A percentile compares a stretch with the other conserved stretches of the same genome.
Conservation (phyloP, 2,888 invertebrate genomes). For the Myopa testacea region DNA sequence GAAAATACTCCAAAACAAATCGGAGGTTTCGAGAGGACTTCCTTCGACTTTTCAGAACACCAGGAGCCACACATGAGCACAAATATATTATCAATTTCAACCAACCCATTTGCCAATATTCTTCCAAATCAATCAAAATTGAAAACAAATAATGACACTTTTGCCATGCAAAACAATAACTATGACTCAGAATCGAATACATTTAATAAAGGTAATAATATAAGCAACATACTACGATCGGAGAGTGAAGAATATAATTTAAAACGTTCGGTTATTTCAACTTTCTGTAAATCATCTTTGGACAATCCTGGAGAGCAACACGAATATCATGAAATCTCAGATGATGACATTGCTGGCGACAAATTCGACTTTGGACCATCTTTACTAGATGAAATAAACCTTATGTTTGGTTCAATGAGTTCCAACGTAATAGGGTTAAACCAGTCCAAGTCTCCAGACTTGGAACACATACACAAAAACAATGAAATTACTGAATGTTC, state of each 20-base stretch:
- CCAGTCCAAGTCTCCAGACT: slow-evolving; percentile 66
- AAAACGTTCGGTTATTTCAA: slow-evolving; percentile 23
- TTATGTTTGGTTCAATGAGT: slow-evolving; percentile 80
- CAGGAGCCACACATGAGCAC: slow-evolving; percentile 40
- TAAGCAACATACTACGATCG: slow-evolving; percentile 44
- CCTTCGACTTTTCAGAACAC: slow-evolving; percentile 63
- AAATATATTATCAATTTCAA: slow-evolving; percentile 55
- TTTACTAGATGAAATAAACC: slow-evolving; percentile 89
- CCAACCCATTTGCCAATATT: slow-evolving; percentile 64
- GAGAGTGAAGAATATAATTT: slow-evolving; percentile 25
- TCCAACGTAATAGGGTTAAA: slow-evolving; percentile 54
- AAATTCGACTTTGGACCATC: slow-evolving; percentile 86
- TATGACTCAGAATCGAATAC: slow-evolving; percentile 62
- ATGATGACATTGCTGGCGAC: slow-evolving; percentile 74
- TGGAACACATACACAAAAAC: slow-evolving; percentile 74
- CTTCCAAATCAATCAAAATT: slow-evolving; percentile 41
- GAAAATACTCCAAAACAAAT: slow-evolving; percentile 65
- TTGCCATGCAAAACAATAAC: slow-evolving; percentile 65
- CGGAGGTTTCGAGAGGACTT: slow-evolving; percentile 51
- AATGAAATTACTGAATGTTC: slow-evolving; percentile 78
- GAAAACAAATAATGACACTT: slow-evolving; percentile 53
- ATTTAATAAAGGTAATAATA: slow-evolving; percentile 55
- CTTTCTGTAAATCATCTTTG: slow-evolving; percentile 51
- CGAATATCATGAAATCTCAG: slow-evolving; percentile 87
- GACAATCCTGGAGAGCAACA: slow-evolving; percentile 70